Conservation (phyloP, 2,888 invertebrate species). For the Leucoptera coffeella region DNA sequence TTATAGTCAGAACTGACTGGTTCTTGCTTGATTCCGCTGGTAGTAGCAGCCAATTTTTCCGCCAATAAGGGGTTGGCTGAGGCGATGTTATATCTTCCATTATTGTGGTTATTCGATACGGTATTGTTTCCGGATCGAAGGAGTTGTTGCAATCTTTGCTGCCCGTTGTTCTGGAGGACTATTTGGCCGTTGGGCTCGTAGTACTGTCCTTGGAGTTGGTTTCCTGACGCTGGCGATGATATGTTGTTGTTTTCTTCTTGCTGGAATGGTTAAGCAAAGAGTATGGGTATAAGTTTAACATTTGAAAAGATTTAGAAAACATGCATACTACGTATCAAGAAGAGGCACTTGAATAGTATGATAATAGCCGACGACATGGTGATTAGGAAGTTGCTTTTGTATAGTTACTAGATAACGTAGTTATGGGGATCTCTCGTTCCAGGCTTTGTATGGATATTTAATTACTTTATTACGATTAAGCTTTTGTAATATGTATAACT, state of each 20-base stretch:
- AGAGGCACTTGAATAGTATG: no score
- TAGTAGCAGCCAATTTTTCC: conserved; percentile 76
- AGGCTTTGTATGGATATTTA: no score
- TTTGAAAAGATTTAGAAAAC: no score
- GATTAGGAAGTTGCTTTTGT: no score
- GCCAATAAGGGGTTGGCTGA: conserved; percentile 83
- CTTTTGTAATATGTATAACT: no score
- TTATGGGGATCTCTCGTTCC: no score
- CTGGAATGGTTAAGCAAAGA: conserved; percentile 32
- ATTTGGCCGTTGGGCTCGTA: conserved; percentile 34
- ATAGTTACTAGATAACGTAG: no score
- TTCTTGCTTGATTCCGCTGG: conserved; percentile 53
- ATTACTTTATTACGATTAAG: no score
- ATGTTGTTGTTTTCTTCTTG: conserved; percentile 51
- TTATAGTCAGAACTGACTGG: conserved; percentile 44
- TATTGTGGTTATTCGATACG: conserved; percentile 39
- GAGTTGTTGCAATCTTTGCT: conserved; percentile 38
- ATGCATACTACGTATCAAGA: no score
- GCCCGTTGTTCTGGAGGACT: conserved; percentile 29
- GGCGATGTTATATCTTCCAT: conserved; percentile 70
- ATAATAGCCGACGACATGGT: no score
- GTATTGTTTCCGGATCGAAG: conserved; percentile 38
- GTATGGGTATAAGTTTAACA: no score
- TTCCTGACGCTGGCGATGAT: conserved; percentile 33
- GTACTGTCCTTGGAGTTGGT: conserved; percentile 30